Evolutionary conservation across 2,888 invertebrate species (phyloP).

Genomic region (Stenchaetothrips biformis): DNA sequence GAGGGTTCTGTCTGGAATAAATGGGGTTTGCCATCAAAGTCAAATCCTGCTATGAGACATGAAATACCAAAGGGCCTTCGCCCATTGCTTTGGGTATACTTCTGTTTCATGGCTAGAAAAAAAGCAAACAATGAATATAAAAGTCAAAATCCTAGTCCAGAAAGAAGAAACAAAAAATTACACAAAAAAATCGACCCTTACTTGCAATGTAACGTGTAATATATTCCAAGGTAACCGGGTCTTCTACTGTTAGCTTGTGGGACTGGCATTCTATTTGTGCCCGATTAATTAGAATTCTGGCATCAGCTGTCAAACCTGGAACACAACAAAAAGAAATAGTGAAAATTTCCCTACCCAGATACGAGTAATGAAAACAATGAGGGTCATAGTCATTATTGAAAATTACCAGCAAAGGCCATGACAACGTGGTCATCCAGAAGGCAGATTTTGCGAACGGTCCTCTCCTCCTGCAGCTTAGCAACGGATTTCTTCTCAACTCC

Average conservation of each 20-base stretch:
- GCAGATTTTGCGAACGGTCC: constrained; percentile 97
- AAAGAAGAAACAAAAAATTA: constrained; percentile 11
- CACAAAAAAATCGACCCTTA: constrained; percentile 43
- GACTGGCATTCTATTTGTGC: constrained; percentile 99
- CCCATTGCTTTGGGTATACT: constrained; percentile 99
- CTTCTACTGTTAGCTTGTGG: constrained; percentile 96
- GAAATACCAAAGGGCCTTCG: constrained; percentile 98
- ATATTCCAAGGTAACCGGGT: constrained; percentile 97
- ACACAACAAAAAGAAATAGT: constrained; percentile 19
- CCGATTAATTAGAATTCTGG: constrained; percentile 93
- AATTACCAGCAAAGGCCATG: constrained; percentile 89
- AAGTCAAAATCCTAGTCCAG: not conserved
- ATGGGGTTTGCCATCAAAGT: constrained; percentile 92
- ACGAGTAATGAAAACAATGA: constrained; percentile 2
- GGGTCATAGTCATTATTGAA: not conserved
- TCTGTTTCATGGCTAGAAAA: constrained; percentile 72
- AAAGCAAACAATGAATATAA: constrained; percentile 38
- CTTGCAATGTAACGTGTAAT: constrained; percentile 71
- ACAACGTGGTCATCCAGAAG: constrained; percentile 97
- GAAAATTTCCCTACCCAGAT: constrained; percentile 23
- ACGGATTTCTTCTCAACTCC: constrained; percentile 99
- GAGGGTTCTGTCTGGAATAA: constrained; percentile 99
- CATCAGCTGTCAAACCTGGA: constrained; percentile 92
- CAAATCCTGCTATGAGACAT: constrained; percentile 95
- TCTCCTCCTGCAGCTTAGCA: constrained; percentile 96